Evolutionary conservation across 2,797 vertebrate species (phyloP).

Genomic region (Darevskia nairensis): DNA sequence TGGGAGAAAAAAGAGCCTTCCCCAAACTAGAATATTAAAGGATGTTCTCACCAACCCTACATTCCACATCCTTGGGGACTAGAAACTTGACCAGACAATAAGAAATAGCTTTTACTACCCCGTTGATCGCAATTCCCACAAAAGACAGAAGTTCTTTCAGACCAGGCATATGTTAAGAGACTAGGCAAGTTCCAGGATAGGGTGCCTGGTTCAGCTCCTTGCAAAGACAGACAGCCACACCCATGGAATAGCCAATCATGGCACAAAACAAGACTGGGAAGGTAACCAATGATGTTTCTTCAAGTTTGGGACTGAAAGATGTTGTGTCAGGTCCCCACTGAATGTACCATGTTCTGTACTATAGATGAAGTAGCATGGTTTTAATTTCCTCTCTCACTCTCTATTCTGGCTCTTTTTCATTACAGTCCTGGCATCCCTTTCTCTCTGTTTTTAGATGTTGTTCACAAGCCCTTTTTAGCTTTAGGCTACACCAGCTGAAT

Average conservation of each 20-base stretch:
- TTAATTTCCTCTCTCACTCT: neutral
- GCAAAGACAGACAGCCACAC: neutral
- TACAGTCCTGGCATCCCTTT: neutral
- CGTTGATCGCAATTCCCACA: neutral
- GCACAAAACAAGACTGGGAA: neutral
- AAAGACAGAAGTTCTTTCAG: neutral
- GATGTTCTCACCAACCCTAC: too few species aligned
- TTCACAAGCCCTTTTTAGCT: constrained; percentile 47
- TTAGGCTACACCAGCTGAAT: constrained; percentile 45
- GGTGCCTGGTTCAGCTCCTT: neutral
- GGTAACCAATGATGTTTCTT: neutral
- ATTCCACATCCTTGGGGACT: too few species aligned
- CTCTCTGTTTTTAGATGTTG: neutral
- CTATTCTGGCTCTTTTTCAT: neutral
- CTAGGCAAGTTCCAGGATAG: neutral
- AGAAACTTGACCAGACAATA: too few species aligned
- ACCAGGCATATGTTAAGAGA: neutral
- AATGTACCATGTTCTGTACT: neutral
- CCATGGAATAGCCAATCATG: too few species aligned
- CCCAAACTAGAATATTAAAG: too few species aligned
- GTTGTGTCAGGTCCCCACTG: neutral
- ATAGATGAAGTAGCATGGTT: neutral
- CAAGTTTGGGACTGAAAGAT: neutral
- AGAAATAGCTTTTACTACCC: too few species aligned
- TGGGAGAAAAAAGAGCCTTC: too few species aligned